These are phyloP conservation scores for Gila orcuttii DNA, from an alignment of 2,113 vertebrate genomes.

Conservation along the genomic window DNA sequence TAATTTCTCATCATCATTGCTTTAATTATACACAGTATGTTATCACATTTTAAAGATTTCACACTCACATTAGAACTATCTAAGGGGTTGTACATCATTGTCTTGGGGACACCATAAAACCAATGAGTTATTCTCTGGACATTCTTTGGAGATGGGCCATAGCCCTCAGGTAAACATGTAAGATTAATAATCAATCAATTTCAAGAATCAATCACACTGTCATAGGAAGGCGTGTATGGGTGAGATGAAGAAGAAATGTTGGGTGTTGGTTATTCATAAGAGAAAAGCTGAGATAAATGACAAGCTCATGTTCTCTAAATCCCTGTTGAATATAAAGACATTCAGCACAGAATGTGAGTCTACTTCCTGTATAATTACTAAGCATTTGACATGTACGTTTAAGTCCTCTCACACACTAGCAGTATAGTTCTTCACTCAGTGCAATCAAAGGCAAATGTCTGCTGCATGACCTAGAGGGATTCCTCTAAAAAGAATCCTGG, in stretches of 20 bases:
- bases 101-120: not conserved
- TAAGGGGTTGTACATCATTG: not conserved
- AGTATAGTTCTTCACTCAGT: constrained; percentile 49
- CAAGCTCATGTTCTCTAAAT: constrained; percentile 68
- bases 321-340: constrained; percentile 67
- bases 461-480: constrained; percentile 62
- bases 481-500: constrained; percentile 66
- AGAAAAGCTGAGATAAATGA: constrained; percentile 74
- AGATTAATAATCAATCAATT: constrained; percentile 67
- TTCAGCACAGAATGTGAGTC: constrained; percentile 42
- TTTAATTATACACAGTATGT: not conserved
- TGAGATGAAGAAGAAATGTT: not conserved
- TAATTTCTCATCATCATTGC: not conserved
- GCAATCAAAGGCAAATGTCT: constrained; percentile 65
- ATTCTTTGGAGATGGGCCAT: constrained; percentile 39
- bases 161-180: constrained; percentile 71
- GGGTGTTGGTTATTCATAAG: constrained; percentile 5
- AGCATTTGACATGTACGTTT: constrained; percentile 32
- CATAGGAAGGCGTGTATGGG: constrained; percentile 64
- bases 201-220: constrained; percentile 50
- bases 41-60: not conserved
- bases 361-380: constrained; percentile 45
- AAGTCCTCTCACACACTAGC: constrained; percentile 17
- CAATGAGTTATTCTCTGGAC: constrained; percentile 25
- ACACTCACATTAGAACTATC: not conserved